These are phyloP conservation scores for Poeciliopsis gracilis DNA, from an alignment of 2,797 vertebrate genomes.

Conservation along the genomic window DNA sequence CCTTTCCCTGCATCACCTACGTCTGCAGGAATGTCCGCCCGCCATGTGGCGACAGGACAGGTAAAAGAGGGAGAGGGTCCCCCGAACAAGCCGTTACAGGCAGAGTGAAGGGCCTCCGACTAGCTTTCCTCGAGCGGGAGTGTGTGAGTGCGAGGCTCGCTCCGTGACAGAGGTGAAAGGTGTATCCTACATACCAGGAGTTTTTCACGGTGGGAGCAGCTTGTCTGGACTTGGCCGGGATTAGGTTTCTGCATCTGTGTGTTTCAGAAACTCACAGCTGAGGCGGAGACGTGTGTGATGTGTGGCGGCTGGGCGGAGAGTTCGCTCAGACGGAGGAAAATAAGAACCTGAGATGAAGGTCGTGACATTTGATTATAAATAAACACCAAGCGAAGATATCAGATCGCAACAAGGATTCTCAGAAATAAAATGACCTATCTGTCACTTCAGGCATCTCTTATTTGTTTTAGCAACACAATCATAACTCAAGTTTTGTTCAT, in stretches of 20 bases:
- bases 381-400: not conserved
- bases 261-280: slow-evolving; percentile 37
- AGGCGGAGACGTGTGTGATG: slow-evolving; percentile 7
- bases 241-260: slow-evolving; percentile 66
- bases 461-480: not conserved
- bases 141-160: slow-evolving; percentile 36
- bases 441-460: not conserved
- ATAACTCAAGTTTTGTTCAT: not conserved
- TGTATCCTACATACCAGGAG: slow-evolving; percentile 72
- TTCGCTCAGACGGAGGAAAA: not conserved
- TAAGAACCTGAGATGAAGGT: not conserved
- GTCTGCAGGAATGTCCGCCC: slow-evolving; percentile 58
- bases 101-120: slow-evolving; percentile 57
- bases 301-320: not conserved
- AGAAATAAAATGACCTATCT: not conserved
- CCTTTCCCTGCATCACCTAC: slow-evolving; percentile 34
- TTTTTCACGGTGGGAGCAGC: slow-evolving; percentile 67
- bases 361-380: not conserved
- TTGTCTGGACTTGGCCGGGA: slow-evolving; percentile 78
- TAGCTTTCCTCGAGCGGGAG: slow-evolving; percentile 43
- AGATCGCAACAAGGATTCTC: not conserved
- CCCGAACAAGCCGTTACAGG: slow-evolving; percentile 59
- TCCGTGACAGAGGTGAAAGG: slow-evolving; percentile 67
- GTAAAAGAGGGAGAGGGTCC: slow-evolving; percentile 25
- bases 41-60: slow-evolving; percentile 56